Conservation (phyloP, 2,888 invertebrate genomes). For the Anagyrus pseudococci region DNA sequence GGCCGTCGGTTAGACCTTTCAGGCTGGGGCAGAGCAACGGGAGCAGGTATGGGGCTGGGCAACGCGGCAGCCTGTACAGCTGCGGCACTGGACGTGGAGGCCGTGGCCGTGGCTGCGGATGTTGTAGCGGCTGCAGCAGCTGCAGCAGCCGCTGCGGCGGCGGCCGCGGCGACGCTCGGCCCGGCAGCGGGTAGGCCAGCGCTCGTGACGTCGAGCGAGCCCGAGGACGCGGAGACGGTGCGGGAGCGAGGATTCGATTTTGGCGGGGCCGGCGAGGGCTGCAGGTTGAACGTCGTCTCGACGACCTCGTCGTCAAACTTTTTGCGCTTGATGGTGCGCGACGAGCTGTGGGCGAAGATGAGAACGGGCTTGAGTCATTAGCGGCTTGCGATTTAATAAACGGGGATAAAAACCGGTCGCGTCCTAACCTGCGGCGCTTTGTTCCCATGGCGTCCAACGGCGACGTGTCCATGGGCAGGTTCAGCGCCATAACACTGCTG, state of each 20-base stretch:
- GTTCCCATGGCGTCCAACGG: constrained; percentile 53
- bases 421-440: constrained; percentile 55
- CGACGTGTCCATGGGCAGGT: constrained; percentile 54
- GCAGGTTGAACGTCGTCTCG: constrained; percentile 66
- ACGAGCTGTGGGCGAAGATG: constrained; percentile 70
- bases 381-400: not conserved
- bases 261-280: constrained; percentile 53
- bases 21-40: constrained; percentile 49
- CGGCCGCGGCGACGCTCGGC: too few species aligned
- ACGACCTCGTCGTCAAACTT: constrained; percentile 98
- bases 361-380: too few species aligned
- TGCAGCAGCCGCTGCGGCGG: too few species aligned
- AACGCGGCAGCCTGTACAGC: constrained; percentile 44
- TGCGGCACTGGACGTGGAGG: constrained; percentile 49
- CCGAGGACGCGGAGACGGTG: constrained; percentile 50
- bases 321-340: constrained; percentile 91
- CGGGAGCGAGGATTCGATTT: constrained; percentile 56
- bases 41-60: constrained; percentile 49
- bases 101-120: constrained; percentile 8
- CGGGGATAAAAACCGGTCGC: not conserved
- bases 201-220: constrained; percentile 51
- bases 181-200: constrained; percentile 49
- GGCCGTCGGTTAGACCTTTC: constrained; percentile 55
- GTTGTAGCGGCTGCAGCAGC: too few species aligned
- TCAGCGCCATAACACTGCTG: constrained; percentile 44